Evolutionary conservation across 2,797 vertebrate genomes (phyloP).

Genomic region (Chromobotia macracanthus): DNA sequence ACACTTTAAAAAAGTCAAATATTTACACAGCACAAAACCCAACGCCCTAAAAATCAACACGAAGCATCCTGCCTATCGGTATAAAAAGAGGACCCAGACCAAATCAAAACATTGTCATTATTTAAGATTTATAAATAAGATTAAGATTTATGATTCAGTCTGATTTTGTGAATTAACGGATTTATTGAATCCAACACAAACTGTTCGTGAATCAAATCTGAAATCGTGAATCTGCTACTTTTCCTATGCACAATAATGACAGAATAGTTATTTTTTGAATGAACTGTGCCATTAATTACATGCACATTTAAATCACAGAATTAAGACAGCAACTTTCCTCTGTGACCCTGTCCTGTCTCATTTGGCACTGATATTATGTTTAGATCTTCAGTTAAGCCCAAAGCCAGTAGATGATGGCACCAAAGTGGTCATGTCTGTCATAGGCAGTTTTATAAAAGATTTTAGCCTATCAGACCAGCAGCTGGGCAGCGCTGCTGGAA

Average conservation of each 20-base stretch:
- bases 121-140: too few species aligned
- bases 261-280: not conserved
- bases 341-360: conserved; percentile 39
- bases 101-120: too few species aligned
- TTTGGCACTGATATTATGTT: too few species aligned
- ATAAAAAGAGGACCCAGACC: too few species aligned
- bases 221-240: too few species aligned
- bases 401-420: conserved; percentile 58
- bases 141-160: too few species aligned
- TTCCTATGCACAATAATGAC: not conserved
- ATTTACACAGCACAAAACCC: not conserved
- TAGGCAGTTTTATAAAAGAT: conserved; percentile 58
- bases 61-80: not conserved
- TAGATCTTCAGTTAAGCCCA: too few species aligned
- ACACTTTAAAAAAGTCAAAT: too few species aligned
- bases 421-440: conserved; percentile 62
- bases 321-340: conserved; percentile 38
- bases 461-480: conserved; percentile 45
- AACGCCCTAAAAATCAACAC: not conserved
- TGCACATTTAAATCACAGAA: not conserved
- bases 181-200: too few species aligned
- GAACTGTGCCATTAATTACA: not conserved
- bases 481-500: conserved; percentile 48
- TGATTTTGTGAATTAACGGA: too few species aligned
- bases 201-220: too few species aligned